Evolutionary conservation across 2,797 vertebrate genomes (phyloP), one percentile per base, ranked within the genome.

Genomic region (Sorex maritimensis): DNA sequence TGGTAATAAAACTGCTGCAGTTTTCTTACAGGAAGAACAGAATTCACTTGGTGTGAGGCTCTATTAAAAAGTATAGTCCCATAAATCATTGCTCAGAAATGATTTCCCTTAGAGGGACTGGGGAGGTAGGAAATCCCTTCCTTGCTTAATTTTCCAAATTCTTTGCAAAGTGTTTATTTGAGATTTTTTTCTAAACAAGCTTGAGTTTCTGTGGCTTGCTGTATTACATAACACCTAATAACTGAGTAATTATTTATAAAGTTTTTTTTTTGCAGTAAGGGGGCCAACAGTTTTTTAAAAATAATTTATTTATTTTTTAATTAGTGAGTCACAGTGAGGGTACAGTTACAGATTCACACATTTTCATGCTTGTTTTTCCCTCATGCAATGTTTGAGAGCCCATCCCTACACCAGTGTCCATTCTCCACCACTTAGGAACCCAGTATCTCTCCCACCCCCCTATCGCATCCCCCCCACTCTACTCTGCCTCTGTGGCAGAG

Each of bases 31-130:
- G n/a, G 38, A 94, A 38, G 82, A 69, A 49, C 5, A 71, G 34
- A 41, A 58, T 88, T 92, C 94, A 78, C 19, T 61, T 61, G 58
- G 11, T 77, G 30, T 67, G 24, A 90, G 34, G 82, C 55, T 93
- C 88, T 90, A 86, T 0, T 65, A 81, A 89, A 95, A 93, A 83
- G 79, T 10, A 28, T 49, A 52, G 68, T 79, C 81, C 88, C 88
- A 0, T 78, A 90, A 91, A 85, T n/a, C 58, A 67, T 69, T 83
- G 49, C 63, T 89, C 58, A 73, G 87, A 41, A 61, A 91, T 80
- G 7, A 23, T 86, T 19, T 90, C 74, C 69, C 86, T 92, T 55
- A 85, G 63, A 81, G 19, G 44, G 93, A 88, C 10, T 87, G 34
- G 72, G 92, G 52, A 4, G 49, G 49, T 52, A 65, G 65, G 80